These are phyloP conservation scores for Thereva unica DNA, from an alignment of 2,888 invertebrate species.

Conservation along the genomic window DNA sequence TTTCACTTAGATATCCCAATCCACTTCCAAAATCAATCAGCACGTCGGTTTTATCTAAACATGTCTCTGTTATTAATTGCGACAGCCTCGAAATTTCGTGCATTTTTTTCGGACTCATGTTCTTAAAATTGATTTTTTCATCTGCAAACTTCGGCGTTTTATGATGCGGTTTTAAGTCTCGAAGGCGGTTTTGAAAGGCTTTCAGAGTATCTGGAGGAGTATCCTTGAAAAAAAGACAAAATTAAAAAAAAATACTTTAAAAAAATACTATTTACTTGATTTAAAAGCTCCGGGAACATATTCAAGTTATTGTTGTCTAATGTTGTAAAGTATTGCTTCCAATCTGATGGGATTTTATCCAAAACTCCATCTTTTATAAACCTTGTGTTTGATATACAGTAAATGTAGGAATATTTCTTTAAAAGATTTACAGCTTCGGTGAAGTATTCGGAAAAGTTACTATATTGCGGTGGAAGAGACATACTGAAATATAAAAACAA, in stretches of 20 bases:
- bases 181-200: conserved; percentile 52
- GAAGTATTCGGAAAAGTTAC: conserved; percentile 61
- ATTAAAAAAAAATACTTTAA: background rate
- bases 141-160: conserved; percentile 29
- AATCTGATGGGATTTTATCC: conserved; percentile 62
- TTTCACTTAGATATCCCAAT: conserved; percentile 74
- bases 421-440: conserved; percentile 62
- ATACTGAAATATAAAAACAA: conserved; percentile 46
- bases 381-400: conserved; percentile 68
- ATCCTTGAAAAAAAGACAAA: conserved; percentile 48
- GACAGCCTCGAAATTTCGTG: conserved; percentile 72
- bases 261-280: background rate
- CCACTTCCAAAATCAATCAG: conserved; percentile 78
- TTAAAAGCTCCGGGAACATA: conserved; percentile 51
- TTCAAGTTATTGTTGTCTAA: conserved; percentile 59
- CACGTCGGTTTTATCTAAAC: conserved; percentile 58
- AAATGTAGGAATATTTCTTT: conserved; percentile 65
- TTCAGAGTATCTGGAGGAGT: conserved; percentile 57
- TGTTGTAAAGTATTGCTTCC: conserved; percentile 58
- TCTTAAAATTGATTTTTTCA: conserved; percentile 45
- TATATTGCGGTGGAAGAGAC: conserved; percentile 52
- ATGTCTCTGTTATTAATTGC: conserved; percentile 53
- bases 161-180: conserved; percentile 44
- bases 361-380: conserved; percentile 64
- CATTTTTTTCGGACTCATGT: conserved; percentile 67